These are phyloP conservation scores for Dendrolimus kikuchii DNA, from an alignment of 1,140 invertebrate genomes.

Conservation along the genomic window DNA sequence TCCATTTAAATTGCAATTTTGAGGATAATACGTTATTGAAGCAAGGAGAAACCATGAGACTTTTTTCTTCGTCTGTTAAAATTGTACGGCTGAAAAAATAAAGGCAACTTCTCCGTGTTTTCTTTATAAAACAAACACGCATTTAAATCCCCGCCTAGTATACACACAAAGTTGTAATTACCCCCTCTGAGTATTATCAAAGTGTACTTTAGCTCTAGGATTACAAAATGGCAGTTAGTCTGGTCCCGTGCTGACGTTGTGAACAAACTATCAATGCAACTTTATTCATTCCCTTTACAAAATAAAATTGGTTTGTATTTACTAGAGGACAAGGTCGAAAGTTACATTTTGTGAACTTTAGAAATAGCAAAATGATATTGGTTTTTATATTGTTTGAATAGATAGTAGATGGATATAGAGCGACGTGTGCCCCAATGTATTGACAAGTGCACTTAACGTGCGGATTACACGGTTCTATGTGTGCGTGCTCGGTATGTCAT, in stretches of 20 bases:
- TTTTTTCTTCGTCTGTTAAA: no score
- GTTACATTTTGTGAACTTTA: no score
- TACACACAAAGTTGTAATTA: constrained; percentile 11
- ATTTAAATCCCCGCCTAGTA: no score
- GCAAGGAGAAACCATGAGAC: no score
- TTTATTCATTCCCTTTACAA: constrained; percentile 6
- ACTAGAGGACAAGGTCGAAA: no score
- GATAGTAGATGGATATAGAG: constrained; percentile 32
- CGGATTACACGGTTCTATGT: constrained; percentile 32
- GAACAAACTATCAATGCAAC: constrained; percentile 27
- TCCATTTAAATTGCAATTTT: no score
- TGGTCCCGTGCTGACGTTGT: constrained; percentile 15
- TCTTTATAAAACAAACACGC: no score
- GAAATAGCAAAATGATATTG: not conserved
- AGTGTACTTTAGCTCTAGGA: constrained; percentile 44
- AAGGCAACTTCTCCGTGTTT: no score
- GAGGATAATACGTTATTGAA: no score
- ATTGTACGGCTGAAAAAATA: no score
- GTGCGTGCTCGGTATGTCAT: constrained; percentile 22
- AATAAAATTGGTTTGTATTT: no score
- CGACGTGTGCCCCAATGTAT: constrained; percentile 24
- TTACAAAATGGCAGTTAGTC: constrained; percentile 55
- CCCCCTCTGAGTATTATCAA: constrained; percentile 37
- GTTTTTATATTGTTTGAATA: constrained; percentile 36
- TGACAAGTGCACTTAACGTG: constrained; percentile 46